Percentiles rank a stretch among this genome's conserved stretches.
Evolutionary conservation across 2,797 vertebrate genomes (phyloP).

Genomic region (Furcifer pardalis): DNA sequence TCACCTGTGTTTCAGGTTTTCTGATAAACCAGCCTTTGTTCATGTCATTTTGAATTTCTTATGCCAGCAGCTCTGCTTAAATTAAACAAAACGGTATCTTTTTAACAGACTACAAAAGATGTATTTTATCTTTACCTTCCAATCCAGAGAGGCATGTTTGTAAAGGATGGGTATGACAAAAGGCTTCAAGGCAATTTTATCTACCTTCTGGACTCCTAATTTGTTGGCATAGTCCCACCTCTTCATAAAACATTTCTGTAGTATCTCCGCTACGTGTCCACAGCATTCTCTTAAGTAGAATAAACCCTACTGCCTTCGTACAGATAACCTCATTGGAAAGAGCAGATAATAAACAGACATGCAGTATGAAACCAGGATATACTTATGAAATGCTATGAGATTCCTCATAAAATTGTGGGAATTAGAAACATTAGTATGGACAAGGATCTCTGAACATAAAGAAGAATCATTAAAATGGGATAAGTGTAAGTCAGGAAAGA

Average conservation of each 20-base stretch:
- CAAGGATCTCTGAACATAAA: not conserved
- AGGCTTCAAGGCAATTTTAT: not conserved
- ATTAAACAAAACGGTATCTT: conserved; percentile 16
- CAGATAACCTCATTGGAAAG: conserved; percentile 12
- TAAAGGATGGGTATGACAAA: not conserved
- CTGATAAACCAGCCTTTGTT: conserved; percentile 20
- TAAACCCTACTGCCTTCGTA: not conserved
- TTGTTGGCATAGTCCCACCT: conserved; percentile 13
- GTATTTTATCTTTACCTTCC: conserved; percentile 28
- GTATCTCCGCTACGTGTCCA: not conserved
- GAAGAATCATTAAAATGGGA: conserved; percentile 14
- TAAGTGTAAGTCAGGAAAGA: conserved; percentile 9
- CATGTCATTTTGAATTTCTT: conserved; percentile 23
- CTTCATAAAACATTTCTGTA: conserved; percentile 7
- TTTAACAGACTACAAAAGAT: conserved; percentile 14
- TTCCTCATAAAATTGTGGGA: conserved; percentile 8
- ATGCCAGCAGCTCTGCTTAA: conserved; percentile 21
- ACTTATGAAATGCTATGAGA: conserved; percentile 5
- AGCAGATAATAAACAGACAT: conserved; percentile 24
- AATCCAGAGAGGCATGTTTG: not conserved
- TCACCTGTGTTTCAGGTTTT: conserved; percentile 34
- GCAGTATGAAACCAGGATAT: not conserved
- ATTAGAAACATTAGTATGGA: conserved; percentile 6
- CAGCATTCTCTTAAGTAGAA: conserved; percentile 1
- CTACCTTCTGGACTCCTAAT: not conserved